Evolutionary conservation across 37 sponge, comb jelly and placozoan species (phyloP).

Genomic region (Agelas oroides): DNA sequence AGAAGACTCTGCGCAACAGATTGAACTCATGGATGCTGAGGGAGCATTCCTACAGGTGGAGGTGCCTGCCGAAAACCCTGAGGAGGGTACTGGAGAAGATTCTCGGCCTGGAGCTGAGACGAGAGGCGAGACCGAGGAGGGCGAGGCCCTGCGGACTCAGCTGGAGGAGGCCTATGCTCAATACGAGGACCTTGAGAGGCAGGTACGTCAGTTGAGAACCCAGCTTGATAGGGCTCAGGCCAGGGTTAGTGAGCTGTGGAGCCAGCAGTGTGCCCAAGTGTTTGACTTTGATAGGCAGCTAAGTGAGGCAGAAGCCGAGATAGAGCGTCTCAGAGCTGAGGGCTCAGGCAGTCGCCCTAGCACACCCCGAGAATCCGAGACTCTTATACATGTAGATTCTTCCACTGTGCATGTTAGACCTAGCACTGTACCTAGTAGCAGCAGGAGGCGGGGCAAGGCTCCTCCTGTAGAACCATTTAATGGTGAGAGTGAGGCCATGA

Average conservation of each 20-base stretch:
- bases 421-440: background rate
- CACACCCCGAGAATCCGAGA: background rate
- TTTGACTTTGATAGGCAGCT: background rate
- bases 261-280: background rate
- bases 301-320: background rate
- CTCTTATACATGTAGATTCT: background rate
- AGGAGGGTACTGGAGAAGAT: background rate
- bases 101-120: background rate
- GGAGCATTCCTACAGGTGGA: background rate
- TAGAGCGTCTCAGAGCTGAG: background rate
- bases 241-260: background rate
- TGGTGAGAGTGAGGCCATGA: background rate
- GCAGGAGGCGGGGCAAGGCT: background rate
- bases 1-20: background rate
- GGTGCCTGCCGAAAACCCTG: background rate
- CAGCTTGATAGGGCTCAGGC: no score
- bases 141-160: background rate
- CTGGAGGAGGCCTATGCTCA: background rate
- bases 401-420: background rate
- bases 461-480: conserved; percentile 21
- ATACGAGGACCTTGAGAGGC: background rate
- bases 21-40: conserved; percentile 8
- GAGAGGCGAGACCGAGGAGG: background rate
- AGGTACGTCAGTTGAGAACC: no score
- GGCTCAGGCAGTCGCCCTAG: background rate